A percentile compares a stretch with the other conserved stretches of the same genome.
These are phyloP conservation scores for Geotrypetes seraphini DNA, from an alignment of 2,797 vertebrate genomes.

Conservation along the genomic window DNA sequence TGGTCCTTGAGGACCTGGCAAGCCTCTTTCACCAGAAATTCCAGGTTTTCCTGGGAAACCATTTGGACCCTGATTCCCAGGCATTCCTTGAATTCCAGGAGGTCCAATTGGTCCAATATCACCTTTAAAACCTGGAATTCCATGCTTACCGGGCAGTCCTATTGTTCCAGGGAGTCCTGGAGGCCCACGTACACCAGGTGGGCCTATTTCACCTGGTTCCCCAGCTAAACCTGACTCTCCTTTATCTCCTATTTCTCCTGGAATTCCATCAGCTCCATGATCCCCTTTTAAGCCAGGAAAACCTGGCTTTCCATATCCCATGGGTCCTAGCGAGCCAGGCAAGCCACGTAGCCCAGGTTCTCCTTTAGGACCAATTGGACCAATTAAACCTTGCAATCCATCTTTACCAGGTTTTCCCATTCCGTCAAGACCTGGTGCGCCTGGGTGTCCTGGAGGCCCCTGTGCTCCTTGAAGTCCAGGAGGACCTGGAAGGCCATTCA, in stretches of 20 bases:
- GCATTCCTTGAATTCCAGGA: slow-evolving; percentile 77
- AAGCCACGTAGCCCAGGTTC: slow-evolving; percentile 65
- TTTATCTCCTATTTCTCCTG: slow-evolving; percentile 75
- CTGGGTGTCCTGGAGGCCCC: slow-evolving; percentile 70
- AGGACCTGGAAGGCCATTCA: slow-evolving; percentile 65
- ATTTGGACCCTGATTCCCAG: slow-evolving; percentile 78
- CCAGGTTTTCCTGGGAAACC: slow-evolving; percentile 81
- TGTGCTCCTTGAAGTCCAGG: slow-evolving; percentile 60
- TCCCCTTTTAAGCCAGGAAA: slow-evolving; percentile 81
- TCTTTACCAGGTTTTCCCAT: slow-evolving; percentile 69
- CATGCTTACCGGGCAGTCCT: slow-evolving; percentile 89
- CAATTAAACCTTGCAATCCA: slow-evolving; percentile 73
- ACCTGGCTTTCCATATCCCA: slow-evolving; percentile 89
- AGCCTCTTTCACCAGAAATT: slow-evolving; percentile 79
- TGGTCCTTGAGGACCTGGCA: slow-evolving; percentile 70
- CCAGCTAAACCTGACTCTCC: slow-evolving; percentile 78
- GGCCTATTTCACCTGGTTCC: slow-evolving; percentile 67
- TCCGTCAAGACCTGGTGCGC: slow-evolving; percentile 65
- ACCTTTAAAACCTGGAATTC: slow-evolving; percentile 77
- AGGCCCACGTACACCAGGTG: slow-evolving; percentile 68
- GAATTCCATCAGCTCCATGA: slow-evolving; percentile 69
- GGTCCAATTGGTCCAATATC: slow-evolving; percentile 76
- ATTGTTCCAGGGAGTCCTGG: slow-evolving; percentile 81
- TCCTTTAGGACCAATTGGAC: slow-evolving; percentile 67
- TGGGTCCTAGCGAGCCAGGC: slow-evolving; percentile 75